A percentile compares a stretch with the other conserved stretches of the same genome.
phyloP scores from a whole-genome alignment of 92 coral and sea anemone genomes.

The Parazoanthus darwini region DNA sequence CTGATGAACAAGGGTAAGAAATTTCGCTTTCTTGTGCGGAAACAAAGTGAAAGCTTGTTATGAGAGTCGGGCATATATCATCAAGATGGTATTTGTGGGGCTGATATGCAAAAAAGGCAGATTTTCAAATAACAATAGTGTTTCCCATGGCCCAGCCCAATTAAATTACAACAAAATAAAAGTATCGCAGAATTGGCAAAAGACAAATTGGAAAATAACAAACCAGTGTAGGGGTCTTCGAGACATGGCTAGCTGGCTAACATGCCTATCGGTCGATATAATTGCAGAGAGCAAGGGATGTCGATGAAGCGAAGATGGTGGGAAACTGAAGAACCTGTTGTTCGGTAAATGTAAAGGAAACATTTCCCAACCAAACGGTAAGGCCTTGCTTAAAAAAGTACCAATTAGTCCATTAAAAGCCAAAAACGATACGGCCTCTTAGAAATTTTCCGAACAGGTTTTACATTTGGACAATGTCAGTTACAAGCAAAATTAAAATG shows the following conservation, averaged over 20 bases:
- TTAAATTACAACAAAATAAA: slow-evolving; percentile 6
- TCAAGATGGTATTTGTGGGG: slow-evolving; percentile 31
- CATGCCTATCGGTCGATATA: slow-evolving; percentile 45
- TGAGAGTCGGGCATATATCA: slow-evolving; percentile 40
- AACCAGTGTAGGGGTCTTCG: not conserved
- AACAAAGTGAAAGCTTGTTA: slow-evolving; percentile 41
- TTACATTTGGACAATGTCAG: too few relatives aligned
- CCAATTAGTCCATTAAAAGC: too few relatives aligned
- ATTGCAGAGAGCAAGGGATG: slow-evolving; percentile 44
- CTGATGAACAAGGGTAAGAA: too few relatives aligned
- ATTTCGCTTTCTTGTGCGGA: not conserved
- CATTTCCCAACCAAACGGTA: too few relatives aligned
- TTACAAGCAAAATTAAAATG: too few relatives aligned
- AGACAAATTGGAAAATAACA: not conserved
- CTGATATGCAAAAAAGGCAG: not conserved
- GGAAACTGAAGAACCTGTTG: slow-evolving; percentile 51
- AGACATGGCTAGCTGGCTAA: slow-evolving; percentile 29
- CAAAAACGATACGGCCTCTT: too few relatives aligned
- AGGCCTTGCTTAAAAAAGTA: too few relatives aligned
- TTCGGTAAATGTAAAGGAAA: too few relatives aligned
- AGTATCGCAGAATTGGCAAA: slow-evolving; percentile 44
- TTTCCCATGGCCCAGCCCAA: slow-evolving; percentile 26
- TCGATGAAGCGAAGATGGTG: slow-evolving; percentile 45
- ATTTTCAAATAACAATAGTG: slow-evolving; percentile 31
- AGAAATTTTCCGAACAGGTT: too few relatives aligned